Conservation (phyloP, 2,113 vertebrate species). For the Anarhynchus alexandrinus region DNA sequence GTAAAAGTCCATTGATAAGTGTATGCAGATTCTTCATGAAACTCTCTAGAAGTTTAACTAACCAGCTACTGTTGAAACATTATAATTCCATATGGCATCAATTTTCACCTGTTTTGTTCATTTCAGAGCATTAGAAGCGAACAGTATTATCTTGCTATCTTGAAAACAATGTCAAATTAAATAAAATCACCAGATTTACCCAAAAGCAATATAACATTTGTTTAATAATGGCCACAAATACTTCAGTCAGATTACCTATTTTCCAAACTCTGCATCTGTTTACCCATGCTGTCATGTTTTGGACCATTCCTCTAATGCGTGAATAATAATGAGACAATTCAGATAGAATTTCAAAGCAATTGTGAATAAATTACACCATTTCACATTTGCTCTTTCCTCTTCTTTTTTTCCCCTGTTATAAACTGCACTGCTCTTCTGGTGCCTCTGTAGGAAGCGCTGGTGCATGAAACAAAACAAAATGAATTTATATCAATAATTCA, state of each 20-base stretch:
- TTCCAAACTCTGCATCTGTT: constrained; percentile 54
- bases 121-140: constrained; percentile 22
- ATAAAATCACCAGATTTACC: constrained; percentile 59
- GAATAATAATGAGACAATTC: constrained; percentile 60
- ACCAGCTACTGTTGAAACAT: constrained; percentile 44
- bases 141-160: constrained; percentile 61
- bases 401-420: constrained; percentile 7
- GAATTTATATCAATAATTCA: constrained; percentile 61
- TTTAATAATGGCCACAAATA: constrained; percentile 58
- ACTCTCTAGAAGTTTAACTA: constrained; percentile 46
- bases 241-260: constrained; percentile 53
- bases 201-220: constrained; percentile 63
- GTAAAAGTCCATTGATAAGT: constrained; percentile 59
- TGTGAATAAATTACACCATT: constrained; percentile 61
- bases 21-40: constrained; percentile 53
- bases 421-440: constrained; percentile 36
- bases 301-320: constrained; percentile 42
- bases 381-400: constrained; percentile 63
- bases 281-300: constrained; percentile 51
- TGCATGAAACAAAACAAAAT: constrained; percentile 65
- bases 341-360: constrained; percentile 62
- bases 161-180: constrained; percentile 64
- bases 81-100: constrained; percentile 24
- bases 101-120: constrained; percentile 60
- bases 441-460: constrained; percentile 15